Percentiles rank a stretch among this genome's conserved stretches.
phyloP scores from a whole-genome alignment of 1,140 invertebrate genomes.

The Drosophila repletoides region DNA sequence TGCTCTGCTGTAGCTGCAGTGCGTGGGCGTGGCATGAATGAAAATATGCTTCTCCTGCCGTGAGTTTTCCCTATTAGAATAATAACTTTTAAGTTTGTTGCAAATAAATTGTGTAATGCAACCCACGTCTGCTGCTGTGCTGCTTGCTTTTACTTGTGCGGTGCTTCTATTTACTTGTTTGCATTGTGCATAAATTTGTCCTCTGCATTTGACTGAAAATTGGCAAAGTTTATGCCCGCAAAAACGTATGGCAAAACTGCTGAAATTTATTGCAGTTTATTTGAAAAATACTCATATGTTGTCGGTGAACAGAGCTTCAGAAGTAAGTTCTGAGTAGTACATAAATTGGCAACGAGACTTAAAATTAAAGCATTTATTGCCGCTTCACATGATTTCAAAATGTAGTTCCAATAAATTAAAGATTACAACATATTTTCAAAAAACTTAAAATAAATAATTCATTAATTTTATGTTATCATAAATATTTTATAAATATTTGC shows the following conservation, averaged over 20 bases:
- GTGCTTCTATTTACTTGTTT: slow-evolving; percentile 35
- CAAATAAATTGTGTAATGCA: slow-evolving; percentile 47
- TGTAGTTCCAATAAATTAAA: too few relatives aligned
- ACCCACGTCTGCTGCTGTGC: slow-evolving; percentile 1
- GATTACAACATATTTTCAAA: too few relatives aligned
- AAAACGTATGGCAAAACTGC: slow-evolving; percentile 1
- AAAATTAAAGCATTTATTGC: too few relatives aligned
- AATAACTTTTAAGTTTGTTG: slow-evolving; percentile 46
- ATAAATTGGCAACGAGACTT: slow-evolving; percentile 25
- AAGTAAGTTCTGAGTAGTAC: slow-evolving; percentile 7
- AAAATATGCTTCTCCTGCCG: background rate
- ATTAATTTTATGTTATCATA: too few relatives aligned
- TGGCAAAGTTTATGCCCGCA: slow-evolving; percentile 65
- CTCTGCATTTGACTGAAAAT: slow-evolving; percentile 67
- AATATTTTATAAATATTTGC: too few relatives aligned
- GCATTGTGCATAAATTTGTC: slow-evolving; percentile 68
- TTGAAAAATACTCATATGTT: slow-evolving; percentile 4
- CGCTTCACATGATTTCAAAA: too few relatives aligned
- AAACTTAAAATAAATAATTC: too few relatives aligned
- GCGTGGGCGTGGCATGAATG: background rate
- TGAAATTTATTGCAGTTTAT: background rate
- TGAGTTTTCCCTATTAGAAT: slow-evolving; percentile 43
- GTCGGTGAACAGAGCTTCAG: too few relatives aligned
- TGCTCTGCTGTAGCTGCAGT: background rate
- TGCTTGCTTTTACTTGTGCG: slow-evolving; percentile 15